Evolutionary conservation across 2,113 vertebrate species (phyloP), one percentile per base, ranked within the genome.

Genomic region (Sinosuthora webbiana): DNA sequence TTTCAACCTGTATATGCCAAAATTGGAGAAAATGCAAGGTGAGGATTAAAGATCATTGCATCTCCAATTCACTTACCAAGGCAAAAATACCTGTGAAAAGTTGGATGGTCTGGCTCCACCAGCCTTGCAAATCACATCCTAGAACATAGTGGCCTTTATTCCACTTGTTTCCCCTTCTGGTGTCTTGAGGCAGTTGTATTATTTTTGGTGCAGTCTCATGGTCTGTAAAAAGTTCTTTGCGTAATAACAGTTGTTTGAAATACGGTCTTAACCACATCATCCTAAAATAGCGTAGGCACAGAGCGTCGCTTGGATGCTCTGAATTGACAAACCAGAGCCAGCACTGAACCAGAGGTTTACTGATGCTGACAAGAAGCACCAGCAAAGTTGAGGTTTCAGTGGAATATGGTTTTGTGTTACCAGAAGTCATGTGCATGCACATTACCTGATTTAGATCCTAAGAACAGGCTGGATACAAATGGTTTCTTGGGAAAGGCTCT

Each of bases 1-100:
- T 50, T 99, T 99, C 97, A 99, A 97, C 98, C 98, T 98, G 8
- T 99, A 99, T 96, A 99, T 99, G 99, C 97, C 97, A 97, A 99
- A 99, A 97, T 93, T 99, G 93, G 99, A 99, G 97, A 99, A 99
- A 95, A 99, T 99, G 99, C 99, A 99, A 98, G 99, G 99, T 99
- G 84, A 97, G 96, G 24, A 65, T 80, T 15, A 56, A 79, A 60
- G 57, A 39, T 35, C 11, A 9, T 69, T 89, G 22, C 44, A 50
- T 60, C 45, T 85, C 30, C 16, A 39, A 11, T 68, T 67, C 21
- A 30, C 22, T 75, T 69, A 70, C 13, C 27, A 39, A 67, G 30
- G 59, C 55, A 65, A 52, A 89, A 73, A 44, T n/a, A 33, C 23
- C 19, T 67, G 60, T 92, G 79, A 78, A 41, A 67, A 65, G 55